A percentile compares a stretch with the other conserved stretches of the same genome.
These are phyloP conservation scores for Hirtodrosophila cameraria DNA, from an alignment of 2,888 invertebrate species.

Conservation along the genomic window DNA sequence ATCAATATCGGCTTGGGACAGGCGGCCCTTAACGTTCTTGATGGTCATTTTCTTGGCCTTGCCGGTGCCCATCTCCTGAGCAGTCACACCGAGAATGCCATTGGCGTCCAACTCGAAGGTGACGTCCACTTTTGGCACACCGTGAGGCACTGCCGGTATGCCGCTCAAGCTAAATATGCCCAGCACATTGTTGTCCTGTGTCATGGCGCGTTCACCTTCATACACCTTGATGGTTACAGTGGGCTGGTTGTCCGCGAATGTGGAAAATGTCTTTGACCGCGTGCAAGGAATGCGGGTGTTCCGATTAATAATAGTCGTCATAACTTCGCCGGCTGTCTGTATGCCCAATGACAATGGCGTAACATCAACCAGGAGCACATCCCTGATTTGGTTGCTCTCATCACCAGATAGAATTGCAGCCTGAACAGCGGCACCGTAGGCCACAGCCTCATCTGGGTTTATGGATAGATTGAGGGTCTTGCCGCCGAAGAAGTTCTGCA, in stretches of 20 bases:
- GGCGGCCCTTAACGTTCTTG: conserved; percentile 92
- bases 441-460: conserved; percentile 93
- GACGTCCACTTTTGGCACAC: conserved; percentile 93
- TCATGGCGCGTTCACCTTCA: conserved; percentile 94
- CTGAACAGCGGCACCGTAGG: conserved; percentile 91
- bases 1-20: conserved; percentile 92
- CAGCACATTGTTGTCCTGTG: conserved; percentile 95
- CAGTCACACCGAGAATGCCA: conserved; percentile 96
- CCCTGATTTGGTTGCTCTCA: conserved; percentile 90
- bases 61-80: conserved; percentile 88
- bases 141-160: conserved; percentile 96
- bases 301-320: conserved; percentile 90
- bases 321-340: conserved; percentile 92
- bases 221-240: conserved; percentile 90
- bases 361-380: conserved; percentile 89
- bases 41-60: conserved; percentile 91
- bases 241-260: conserved; percentile 92
- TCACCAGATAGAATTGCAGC: conserved; percentile 89
- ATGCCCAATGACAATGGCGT: conserved; percentile 89
- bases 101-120: conserved; percentile 94
- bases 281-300: conserved; percentile 90
- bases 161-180: conserved; percentile 98
- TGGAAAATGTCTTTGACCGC: conserved; percentile 90
- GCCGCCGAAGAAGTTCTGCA: conserved; percentile 90
- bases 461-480: conserved; percentile 90